These are phyloP conservation scores for Sapajus apella DNA, from an alignment of 2,113 vertebrate genomes.

Conservation along the genomic window DNA sequence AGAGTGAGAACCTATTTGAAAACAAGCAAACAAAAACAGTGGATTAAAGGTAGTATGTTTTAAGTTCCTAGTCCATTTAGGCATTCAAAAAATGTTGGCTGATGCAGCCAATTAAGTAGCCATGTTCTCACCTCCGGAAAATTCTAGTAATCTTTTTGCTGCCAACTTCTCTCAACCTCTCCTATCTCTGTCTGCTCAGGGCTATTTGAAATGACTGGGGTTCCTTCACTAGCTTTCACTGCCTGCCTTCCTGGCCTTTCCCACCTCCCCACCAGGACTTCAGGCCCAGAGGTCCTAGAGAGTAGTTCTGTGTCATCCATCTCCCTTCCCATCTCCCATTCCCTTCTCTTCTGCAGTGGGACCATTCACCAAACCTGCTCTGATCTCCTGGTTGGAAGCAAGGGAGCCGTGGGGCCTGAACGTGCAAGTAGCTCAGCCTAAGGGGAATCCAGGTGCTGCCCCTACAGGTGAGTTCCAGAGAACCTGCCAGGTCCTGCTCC, in stretches of 20 bases:
- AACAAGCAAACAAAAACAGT: too few relatives aligned
- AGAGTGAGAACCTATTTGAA: not conserved
- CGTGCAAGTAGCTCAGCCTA: not conserved
- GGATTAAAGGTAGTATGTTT: not conserved
- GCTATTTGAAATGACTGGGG: not conserved
- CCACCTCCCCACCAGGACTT: not conserved
- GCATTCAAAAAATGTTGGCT: not conserved
- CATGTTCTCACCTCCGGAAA: not conserved
- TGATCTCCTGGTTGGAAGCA: constrained; percentile 75
- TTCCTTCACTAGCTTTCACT: not conserved
- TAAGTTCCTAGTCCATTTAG: not conserved
- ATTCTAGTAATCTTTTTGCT: not conserved
- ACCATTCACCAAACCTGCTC: constrained; percentile 64
- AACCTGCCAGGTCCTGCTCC: not conserved
- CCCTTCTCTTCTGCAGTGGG: constrained; percentile 57
- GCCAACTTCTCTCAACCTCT: not conserved
- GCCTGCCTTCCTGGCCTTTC: not conserved
- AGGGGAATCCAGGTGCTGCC: not conserved
- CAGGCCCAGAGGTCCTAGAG: not conserved
- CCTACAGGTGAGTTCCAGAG: constrained; percentile 56
- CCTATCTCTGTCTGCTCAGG: not conserved
- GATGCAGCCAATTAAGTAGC: not conserved
- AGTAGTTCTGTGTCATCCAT: not conserved
- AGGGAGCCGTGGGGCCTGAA: constrained; percentile 61
- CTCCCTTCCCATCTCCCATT: not conserved